Conservation (phyloP, 2,113 vertebrate species). For the Nibea coibor region DNA sequence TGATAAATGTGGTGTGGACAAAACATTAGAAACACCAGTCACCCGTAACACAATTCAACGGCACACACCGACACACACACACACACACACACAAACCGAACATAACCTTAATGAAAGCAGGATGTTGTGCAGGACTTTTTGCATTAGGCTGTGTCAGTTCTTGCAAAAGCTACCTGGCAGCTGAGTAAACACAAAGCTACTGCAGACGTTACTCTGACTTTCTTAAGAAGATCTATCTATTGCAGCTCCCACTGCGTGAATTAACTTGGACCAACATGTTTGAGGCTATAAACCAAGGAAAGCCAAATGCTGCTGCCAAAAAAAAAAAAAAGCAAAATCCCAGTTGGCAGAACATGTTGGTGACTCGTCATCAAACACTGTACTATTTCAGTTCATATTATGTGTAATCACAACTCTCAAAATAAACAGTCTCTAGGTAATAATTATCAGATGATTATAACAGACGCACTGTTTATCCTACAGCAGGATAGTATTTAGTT, state of each 20-base stretch:
- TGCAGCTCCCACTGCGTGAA: background rate
- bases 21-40: background rate
- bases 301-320: background rate
- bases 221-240: background rate
- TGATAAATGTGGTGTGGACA: background rate
- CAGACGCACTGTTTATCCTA: background rate
- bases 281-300: background rate
- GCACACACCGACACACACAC: background rate
- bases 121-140: background rate
- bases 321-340: background rate
- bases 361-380: background rate
- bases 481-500: background rate
- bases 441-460: background rate
- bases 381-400: background rate
- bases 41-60: background rate
- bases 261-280: background rate
- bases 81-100: background rate
- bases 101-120: background rate
- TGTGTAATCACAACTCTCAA: background rate
- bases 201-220: background rate
- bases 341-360: background rate
- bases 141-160: too few relatives aligned
- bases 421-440: background rate
- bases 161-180: too few relatives aligned
- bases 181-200: background rate